phyloP scores from a whole-genome alignment of 2,113 vertebrate species.

The Emydura subglobosa region DNA sequence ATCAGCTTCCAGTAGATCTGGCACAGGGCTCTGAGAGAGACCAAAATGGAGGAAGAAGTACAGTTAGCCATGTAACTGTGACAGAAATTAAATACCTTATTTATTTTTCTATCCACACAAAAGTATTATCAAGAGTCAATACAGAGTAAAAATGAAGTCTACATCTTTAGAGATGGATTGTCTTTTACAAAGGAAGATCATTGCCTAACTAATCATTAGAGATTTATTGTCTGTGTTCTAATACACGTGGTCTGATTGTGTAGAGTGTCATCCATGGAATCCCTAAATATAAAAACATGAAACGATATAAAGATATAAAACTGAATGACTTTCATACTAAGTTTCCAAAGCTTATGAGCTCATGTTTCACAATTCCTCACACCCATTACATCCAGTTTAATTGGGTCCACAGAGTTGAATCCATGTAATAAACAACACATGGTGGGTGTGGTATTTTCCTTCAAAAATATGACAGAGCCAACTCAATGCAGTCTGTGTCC shows the following conservation, averaged over 20 bases:
- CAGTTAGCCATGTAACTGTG: too few species aligned
- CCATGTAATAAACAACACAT: neutral
- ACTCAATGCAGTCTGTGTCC: neutral
- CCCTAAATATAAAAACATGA: constrained; percentile 20
- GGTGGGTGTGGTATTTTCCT: neutral
- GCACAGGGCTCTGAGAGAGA: too few species aligned
- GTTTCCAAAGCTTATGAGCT: neutral
- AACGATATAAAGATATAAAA: neutral
- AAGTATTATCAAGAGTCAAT: constrained; percentile 37
- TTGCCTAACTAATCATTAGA: constrained; percentile 27
- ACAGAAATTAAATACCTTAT: constrained; percentile 21
- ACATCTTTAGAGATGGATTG: neutral
- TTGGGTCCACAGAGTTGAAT: neutral
- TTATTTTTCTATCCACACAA: constrained; percentile 4
- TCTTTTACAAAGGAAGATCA: constrained; percentile 13
- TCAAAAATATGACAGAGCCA: neutral
- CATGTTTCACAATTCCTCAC: neutral
- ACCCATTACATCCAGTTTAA: neutral
- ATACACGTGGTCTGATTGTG: neutral
- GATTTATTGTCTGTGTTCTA: constrained; percentile 30
- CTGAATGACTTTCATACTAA: neutral
- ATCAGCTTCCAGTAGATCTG: constrained; percentile 21
- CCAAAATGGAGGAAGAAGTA: too few species aligned
- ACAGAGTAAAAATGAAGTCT: neutral
- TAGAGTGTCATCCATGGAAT: neutral